These are phyloP conservation scores for Montipora efflorescens DNA, from an alignment of 64 coral and sea anemone genomes.

Conservation along the genomic window DNA sequence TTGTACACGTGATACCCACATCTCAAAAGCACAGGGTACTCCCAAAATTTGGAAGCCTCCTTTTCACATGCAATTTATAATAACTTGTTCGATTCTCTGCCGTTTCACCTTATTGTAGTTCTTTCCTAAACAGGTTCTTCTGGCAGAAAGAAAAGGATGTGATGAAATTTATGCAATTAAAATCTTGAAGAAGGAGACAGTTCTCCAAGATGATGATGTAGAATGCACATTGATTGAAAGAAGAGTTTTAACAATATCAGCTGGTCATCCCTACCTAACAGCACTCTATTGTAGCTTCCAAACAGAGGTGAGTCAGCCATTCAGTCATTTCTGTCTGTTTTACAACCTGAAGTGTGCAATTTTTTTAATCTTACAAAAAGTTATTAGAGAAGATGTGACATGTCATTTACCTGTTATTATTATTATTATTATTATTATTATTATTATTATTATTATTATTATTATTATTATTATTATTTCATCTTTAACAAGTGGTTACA, in stretches of 20 bases:
- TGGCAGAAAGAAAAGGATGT: slow-evolving; percentile 91
- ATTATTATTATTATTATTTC: too few relatives aligned
- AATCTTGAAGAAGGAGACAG: slow-evolving; percentile 93
- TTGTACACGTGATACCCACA: neutral
- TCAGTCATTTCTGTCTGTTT: too few relatives aligned
- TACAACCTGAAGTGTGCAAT: too few relatives aligned
- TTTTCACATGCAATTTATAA: too few relatives aligned
- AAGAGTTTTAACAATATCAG: slow-evolving; percentile 88
- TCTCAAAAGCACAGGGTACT: neutral
- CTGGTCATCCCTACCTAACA: slow-evolving; percentile 91
- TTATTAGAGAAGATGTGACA: too few relatives aligned
- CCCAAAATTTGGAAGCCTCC: neutral
- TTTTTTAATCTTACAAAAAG: too few relatives aligned
- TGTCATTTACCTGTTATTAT: too few relatives aligned
- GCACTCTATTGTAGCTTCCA: slow-evolving; percentile 95
- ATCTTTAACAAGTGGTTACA: too few relatives aligned
- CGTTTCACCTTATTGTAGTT: neutral
- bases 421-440: too few relatives aligned
- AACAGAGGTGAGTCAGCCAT: slow-evolving; percentile 68
- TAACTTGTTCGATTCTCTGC: neutral
- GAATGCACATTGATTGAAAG: slow-evolving; percentile 99
- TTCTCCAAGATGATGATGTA: slow-evolving; percentile 96
- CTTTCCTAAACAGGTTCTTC: slow-evolving; percentile 68
- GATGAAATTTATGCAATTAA: slow-evolving; percentile 94
- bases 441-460: too few relatives aligned